Evolutionary conservation across 92 coral and sea anemone species (phyloP).

Genomic region (Blastomussa wellsi): DNA sequence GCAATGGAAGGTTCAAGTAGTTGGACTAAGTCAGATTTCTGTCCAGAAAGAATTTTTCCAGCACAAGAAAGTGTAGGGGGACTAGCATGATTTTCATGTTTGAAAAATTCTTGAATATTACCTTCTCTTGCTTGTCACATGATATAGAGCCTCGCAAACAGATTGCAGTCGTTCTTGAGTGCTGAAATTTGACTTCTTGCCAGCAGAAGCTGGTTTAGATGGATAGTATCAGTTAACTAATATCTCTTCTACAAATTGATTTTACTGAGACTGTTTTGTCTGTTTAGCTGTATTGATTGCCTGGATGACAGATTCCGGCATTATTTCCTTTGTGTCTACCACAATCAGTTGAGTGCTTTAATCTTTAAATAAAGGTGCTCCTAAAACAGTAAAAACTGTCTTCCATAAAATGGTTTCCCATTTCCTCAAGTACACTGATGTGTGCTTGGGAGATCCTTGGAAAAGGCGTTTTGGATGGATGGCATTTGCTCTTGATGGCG

Average conservation of each 20-base stretch:
- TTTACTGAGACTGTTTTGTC: no score
- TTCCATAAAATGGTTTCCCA: constrained; percentile 61
- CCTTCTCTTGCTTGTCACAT: constrained; percentile 47
- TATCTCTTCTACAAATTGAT: constrained; percentile 46
- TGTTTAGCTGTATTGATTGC: no score
- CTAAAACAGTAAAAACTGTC: no score
- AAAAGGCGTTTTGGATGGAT: constrained; percentile 41
- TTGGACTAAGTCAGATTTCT: no score
- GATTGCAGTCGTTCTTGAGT: constrained; percentile 36
- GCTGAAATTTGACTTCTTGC: no score
- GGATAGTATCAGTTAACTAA: constrained; percentile 37
- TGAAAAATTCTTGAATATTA: constrained; percentile 51
- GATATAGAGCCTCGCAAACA: constrained; percentile 29
- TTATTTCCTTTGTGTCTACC: constrained; percentile 51
- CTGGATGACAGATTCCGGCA: constrained; percentile 32
- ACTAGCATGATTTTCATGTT: no score
- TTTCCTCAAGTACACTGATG: constrained; percentile 38
- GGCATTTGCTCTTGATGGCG: constrained; percentile 37
- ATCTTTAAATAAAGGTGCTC: no score
- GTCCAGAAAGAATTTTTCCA: no score
- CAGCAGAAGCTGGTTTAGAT: constrained; percentile 16
- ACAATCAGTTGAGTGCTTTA: no score
- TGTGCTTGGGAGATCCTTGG: constrained; percentile 33
- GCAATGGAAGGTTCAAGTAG: constrained; percentile 16
- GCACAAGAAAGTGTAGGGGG: no score